These are phyloP conservation scores for Hypolimnas misippus DNA, from an alignment of 2,888 invertebrate genomes.

Conservation along the genomic window DNA sequence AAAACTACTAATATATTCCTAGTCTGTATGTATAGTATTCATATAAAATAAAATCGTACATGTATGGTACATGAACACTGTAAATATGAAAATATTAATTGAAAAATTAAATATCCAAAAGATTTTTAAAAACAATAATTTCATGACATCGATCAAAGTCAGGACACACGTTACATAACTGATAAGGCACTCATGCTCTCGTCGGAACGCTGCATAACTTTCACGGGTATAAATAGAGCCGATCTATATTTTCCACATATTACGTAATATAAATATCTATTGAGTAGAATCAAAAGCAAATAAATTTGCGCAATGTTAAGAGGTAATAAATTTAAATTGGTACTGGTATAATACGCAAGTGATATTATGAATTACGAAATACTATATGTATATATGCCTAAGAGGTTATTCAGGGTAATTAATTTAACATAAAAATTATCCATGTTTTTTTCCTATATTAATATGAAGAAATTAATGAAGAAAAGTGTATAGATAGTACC, in stretches of 20 bases:
- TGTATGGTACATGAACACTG: too few species aligned
- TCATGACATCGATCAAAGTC: slow-evolving; percentile 41
- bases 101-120: background rate
- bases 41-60: too few species aligned
- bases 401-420: slow-evolving; percentile 23
- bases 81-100: background rate
- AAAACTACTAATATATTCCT: too few species aligned
- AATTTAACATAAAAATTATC: background rate
- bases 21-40: background rate
- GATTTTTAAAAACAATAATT: slow-evolving; percentile 19
- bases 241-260: slow-evolving; percentile 34
- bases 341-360: slow-evolving; percentile 28
- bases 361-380: slow-evolving; percentile 37
- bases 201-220: slow-evolving; percentile 25
- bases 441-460: background rate
- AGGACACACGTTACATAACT: slow-evolving; percentile 32
- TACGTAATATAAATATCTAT: slow-evolving; percentile 30
- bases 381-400: slow-evolving; percentile 13
- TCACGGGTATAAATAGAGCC: slow-evolving; percentile 31
- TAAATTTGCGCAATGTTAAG: slow-evolving; percentile 29
- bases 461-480: too few species aligned
- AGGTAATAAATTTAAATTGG: slow-evolving; percentile 36
- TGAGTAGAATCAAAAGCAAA: slow-evolving; percentile 32
- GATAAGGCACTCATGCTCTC: slow-evolving; percentile 27
- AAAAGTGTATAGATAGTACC: too few species aligned